A percentile compares a stretch with the other conserved stretches of the same genome.
Evolutionary conservation across 2,113 vertebrate species (phyloP).

Genomic region (Tiliqua scincoides): DNA sequence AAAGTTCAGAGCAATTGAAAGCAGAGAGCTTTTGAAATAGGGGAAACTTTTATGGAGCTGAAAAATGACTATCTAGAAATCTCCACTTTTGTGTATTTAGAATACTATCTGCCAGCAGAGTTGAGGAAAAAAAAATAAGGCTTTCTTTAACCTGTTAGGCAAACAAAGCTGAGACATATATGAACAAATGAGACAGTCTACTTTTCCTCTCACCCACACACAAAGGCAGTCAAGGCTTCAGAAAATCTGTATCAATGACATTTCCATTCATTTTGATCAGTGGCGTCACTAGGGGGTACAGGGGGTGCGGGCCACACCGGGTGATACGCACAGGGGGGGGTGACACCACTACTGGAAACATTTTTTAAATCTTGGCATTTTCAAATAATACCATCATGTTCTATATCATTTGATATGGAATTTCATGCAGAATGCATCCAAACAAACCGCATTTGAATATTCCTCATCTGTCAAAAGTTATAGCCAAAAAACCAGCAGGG

Average conservation of each 20-base stretch:
- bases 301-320: too few species aligned
- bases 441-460: too few species aligned
- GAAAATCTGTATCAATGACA: background rate
- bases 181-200: background rate
- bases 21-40: background rate
- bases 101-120: background rate
- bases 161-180: background rate
- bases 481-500: too few species aligned
- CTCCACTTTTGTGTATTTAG: background rate
- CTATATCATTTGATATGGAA: too few species aligned
- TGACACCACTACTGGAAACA: too few species aligned
- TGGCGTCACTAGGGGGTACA: too few species aligned
- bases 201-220: background rate
- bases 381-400: too few species aligned
- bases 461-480: too few species aligned
- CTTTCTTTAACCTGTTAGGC: background rate
- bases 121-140: background rate
- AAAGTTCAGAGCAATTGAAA: slow-evolving; percentile 19
- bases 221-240: background rate
- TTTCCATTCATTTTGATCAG: slow-evolving; percentile 1
- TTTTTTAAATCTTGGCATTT: too few species aligned
- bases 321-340: too few species aligned
- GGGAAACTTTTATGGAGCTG: background rate
- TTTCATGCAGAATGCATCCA: too few species aligned
- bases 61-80: background rate